Percentiles rank a stretch among this genome's conserved stretches.
These are phyloP conservation scores for Cyanoderma ruficeps DNA, from an alignment of 2,113 vertebrate genomes.

Conservation along the genomic window DNA sequence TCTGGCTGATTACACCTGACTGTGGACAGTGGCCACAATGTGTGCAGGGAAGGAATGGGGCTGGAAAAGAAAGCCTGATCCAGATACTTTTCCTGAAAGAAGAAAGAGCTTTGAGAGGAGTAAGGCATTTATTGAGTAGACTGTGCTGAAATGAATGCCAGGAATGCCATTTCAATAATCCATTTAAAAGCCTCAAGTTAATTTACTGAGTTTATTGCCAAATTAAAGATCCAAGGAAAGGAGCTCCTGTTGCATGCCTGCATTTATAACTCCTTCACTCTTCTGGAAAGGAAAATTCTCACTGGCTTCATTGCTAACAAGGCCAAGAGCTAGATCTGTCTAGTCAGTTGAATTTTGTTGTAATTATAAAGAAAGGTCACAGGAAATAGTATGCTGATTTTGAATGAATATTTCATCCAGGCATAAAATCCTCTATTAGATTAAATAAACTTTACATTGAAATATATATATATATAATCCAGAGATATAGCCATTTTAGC, in stretches of 20 bases:
- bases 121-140: background rate
- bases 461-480: background rate
- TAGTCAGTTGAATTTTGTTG: background rate
- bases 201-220: background rate
- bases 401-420: background rate
- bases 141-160: background rate
- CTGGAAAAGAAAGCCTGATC: background rate
- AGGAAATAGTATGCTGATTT: background rate
- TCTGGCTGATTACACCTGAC: background rate
- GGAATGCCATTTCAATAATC: background rate
- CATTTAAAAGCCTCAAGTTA: conserved; percentile 7
- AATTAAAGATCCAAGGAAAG: conserved; percentile 7
- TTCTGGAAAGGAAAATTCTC: background rate
- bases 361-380: conserved; percentile 17
- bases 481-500: conserved; percentile 44
- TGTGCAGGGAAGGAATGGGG: background rate
- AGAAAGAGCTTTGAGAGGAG: background rate
- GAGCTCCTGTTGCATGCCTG: background rate
- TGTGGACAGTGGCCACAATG: background rate
- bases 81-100: background rate
- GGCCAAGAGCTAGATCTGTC: background rate
- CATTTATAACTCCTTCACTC: background rate
- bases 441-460: background rate
- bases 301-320: background rate
- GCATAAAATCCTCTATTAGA: background rate